Evolutionary conservation across 2,888 invertebrate genomes (phyloP).

Genomic region (Ctenicera cuprea): DNA sequence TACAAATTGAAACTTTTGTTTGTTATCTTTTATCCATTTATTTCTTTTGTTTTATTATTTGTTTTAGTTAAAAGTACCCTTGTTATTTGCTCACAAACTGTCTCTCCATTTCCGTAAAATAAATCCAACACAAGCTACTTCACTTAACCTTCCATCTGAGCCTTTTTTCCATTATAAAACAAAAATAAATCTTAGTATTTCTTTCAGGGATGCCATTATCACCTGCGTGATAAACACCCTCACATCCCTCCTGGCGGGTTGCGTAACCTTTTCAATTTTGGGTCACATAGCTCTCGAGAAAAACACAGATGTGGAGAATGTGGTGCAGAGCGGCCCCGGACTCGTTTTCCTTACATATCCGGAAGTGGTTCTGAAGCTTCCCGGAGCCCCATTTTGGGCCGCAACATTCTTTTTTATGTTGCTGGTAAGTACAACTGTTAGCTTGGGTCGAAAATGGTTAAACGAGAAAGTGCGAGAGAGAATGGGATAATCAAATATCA

Average conservation of each 20-base stretch:
- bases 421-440: conserved; percentile 70
- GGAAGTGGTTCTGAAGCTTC: conserved; percentile 83
- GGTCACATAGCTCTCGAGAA: conserved; percentile 81
- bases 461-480: background rate
- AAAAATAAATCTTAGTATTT: conserved; percentile 14
- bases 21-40: too few species aligned
- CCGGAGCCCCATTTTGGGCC: conserved; percentile 83
- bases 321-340: conserved; percentile 81
- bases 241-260: conserved; percentile 84
- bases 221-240: conserved; percentile 83
- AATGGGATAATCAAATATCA: conserved; percentile 6
- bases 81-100: too few species aligned
- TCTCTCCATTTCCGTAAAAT: too few species aligned
- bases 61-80: too few species aligned
- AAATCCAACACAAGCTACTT: too few species aligned
- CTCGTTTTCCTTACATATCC: conserved; percentile 85
- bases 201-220: conserved; percentile 80
- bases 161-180: conserved; percentile 9
- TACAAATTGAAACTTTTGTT: too few species aligned
- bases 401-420: conserved; percentile 85
- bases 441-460: background rate
- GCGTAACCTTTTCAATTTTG: conserved; percentile 85
- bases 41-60: too few species aligned
- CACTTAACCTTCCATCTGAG: too few species aligned
- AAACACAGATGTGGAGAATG: conserved; percentile 72